Conservation (phyloP, 2,888 invertebrate genomes). For the Phyto melanocephala region DNA sequence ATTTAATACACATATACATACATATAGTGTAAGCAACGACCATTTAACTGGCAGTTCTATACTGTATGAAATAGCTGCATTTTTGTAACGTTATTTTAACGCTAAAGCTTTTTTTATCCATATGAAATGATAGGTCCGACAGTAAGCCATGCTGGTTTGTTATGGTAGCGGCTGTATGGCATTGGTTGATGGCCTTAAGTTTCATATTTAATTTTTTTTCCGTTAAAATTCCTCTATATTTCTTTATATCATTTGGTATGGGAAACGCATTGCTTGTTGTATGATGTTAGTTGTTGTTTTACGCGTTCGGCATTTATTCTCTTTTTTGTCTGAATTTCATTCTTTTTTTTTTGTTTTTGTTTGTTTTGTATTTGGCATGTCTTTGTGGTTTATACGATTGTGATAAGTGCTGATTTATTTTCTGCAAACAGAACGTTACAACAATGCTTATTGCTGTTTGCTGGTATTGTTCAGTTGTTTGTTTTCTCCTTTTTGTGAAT, state of each 20-base stretch:
- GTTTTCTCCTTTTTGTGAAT: conserved; percentile 24
- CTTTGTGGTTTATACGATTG: conserved; percentile 73
- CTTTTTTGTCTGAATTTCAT: conserved; percentile 54
- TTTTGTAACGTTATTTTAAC: neutral
- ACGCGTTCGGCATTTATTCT: conserved; percentile 66
- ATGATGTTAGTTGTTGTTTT: conserved; percentile 21
- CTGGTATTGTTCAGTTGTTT: conserved; percentile 2
- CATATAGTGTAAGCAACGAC: neutral
- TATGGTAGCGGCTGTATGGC: neutral
- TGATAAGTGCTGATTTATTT: conserved; percentile 77
- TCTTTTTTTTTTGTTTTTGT: conserved; percentile 18
- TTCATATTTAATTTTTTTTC: neutral
- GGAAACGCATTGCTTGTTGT: conserved; percentile 49
- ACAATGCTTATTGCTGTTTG: conserved; percentile 42
- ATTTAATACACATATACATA: neutral
- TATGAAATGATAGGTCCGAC: conserved; percentile 9
- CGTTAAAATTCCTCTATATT: conserved; percentile 33
- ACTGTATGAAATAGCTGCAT: neutral
- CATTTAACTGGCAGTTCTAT: conserved; percentile 22
- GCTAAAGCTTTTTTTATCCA: conserved; percentile 21
- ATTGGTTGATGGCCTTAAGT: conserved; percentile 47
- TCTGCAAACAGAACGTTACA: conserved; percentile 66
- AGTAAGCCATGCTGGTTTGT: conserved; percentile 14
- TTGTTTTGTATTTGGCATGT: conserved; percentile 61
- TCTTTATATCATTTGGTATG: conserved; percentile 40